Evolutionary conservation across 2,888 invertebrate genomes (phyloP), one percentile per base, ranked within the genome.

Genomic region (Tethea ocularis): DNA sequence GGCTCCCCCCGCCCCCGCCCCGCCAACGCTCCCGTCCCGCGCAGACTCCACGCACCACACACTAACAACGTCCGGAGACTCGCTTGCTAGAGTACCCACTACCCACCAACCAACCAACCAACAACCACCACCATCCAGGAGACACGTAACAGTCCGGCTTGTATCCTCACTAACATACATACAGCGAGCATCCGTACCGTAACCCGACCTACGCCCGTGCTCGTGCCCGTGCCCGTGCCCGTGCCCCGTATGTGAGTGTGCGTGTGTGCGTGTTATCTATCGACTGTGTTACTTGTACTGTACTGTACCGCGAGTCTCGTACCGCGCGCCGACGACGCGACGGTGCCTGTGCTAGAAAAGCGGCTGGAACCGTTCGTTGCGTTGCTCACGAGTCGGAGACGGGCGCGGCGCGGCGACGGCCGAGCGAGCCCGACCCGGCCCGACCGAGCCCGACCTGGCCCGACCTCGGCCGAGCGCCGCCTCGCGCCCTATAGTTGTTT

Each of bases 281-380:
- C 82, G 74, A 78, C 80, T 82, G 79, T 84, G 80, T 82, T 69
- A 76, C 75, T 65, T 63, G 79, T 76, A 24, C 11, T 13, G 33
- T 24, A 24, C 24, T 24, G 24, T 29, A 68, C 78, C 77, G 83
- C 24, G 15, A n/a, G 3, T 0, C 52, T 3, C 33, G 33, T n/a
- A 17, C 38, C 10, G 41, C 20, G 41, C 17, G 38, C 13, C 73
- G 77, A 82, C 69, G 74, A 78, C 80, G 81, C 80, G 81, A 76
- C 81, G 84, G 83, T 82, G 87, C 82, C 89, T 86, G 92, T 92
- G 93, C 93, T 93, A 92, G 92, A 91, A 91, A 90, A 92, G 91
- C 91, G 91, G 90, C 89, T 85, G 83, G 80, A 80, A 83, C 86
- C 84, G 84, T 80, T 24, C 24, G 24, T 24, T 80, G 83, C 24